Percentiles rank a stretch among this genome's conserved stretches.
phyloP scores from a whole-genome alignment of 2,113 vertebrate genomes.

The Gorsachius goisagi region DNA sequence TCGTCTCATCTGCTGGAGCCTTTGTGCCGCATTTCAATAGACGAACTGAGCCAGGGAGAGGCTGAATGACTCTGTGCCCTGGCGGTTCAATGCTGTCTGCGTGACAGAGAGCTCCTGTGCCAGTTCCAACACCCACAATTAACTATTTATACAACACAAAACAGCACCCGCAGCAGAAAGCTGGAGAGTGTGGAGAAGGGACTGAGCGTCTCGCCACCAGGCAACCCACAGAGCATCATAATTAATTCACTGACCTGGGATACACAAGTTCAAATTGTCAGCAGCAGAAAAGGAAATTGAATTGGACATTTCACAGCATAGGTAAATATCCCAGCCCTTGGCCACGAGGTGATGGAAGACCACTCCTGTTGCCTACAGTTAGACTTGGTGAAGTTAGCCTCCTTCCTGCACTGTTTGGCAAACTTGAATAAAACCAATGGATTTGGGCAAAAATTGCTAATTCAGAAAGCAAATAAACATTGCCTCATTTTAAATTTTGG shows the following conservation, averaged over 20 bases:
- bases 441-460: neutral
- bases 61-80: neutral
- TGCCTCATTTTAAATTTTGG: neutral
- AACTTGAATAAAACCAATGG: neutral
- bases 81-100: rapidly evolving
- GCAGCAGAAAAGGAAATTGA: neutral
- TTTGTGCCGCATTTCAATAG: neutral
- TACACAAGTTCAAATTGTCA: neutral
- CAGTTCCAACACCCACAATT: rapidly evolving
- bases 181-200: neutral
- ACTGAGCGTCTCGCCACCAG: rapidly evolving
- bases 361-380: neutral
- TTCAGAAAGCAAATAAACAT: neutral
- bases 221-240: neutral
- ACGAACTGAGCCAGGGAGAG: neutral
- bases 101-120: rapidly evolving
- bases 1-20: neutral
- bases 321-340: neutral
- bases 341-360: neutral
- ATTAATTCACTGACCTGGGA: conserved; percentile 1
- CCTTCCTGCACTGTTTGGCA: neutral
- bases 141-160: neutral
- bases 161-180: rapidly evolving
- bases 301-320: neutral
- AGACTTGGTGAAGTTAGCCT: neutral